Percentiles rank a stretch among this genome's conserved stretches.
Evolutionary conservation across 1,140 invertebrate species (phyloP).

Genomic region (Halictus rubicundus): DNA sequence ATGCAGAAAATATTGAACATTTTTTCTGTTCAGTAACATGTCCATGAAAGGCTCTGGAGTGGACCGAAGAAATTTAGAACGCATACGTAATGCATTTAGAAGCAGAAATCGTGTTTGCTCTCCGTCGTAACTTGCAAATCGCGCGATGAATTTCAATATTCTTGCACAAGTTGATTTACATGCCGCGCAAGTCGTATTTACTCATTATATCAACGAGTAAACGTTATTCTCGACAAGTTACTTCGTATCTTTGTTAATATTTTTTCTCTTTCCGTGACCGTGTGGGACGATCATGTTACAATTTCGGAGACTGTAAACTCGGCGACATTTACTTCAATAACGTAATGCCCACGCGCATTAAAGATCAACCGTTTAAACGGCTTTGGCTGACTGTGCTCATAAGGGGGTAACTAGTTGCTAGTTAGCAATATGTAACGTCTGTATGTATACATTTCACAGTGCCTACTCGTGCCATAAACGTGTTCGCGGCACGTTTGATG

Average conservation of each 20-base stretch:
- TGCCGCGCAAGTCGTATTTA: not conserved
- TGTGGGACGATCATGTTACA: not conserved
- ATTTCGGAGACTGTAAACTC: not conserved
- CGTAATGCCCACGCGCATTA: not conserved
- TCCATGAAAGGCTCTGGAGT: not conserved
- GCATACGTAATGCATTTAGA: not conserved
- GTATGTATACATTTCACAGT: not conserved
- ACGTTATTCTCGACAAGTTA: no score
- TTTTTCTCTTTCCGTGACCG: not conserved
- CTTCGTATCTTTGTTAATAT: no score
- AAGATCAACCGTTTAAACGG: slow-evolving; percentile 7
- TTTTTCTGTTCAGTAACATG: not conserved
- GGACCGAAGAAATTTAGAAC: not conserved
- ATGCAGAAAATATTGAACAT: not conserved
- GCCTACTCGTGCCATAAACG: no score
- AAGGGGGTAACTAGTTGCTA: not conserved
- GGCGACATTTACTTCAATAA: slow-evolving; percentile 9
- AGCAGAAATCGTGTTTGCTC: not conserved
- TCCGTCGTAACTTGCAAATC: not conserved
- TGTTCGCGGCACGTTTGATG: no score
- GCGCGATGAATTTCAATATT: not conserved
- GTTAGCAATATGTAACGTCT: slow-evolving; percentile 7
- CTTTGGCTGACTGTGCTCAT: not conserved
- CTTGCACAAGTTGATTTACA: slow-evolving; percentile 4
- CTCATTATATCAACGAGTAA: not conserved